Evolutionary conservation across 2,888 invertebrate species (phyloP).

Genomic region (Agonopterix arenella): DNA sequence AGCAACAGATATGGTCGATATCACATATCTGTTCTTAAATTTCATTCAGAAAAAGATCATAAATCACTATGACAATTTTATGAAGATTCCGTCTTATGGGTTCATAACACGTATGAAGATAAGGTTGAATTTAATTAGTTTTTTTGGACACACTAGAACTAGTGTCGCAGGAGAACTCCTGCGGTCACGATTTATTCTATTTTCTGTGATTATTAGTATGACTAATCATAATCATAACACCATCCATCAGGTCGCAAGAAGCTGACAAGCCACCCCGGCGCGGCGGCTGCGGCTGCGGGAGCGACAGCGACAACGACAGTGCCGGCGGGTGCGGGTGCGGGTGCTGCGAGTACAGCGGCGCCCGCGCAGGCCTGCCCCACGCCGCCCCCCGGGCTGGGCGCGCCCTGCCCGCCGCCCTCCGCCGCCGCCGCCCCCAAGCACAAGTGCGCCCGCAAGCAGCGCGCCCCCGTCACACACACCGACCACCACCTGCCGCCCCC

Average conservation of each 20-base stretch:
- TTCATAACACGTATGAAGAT: too few species aligned
- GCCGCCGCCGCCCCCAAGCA: conserved; percentile 47
- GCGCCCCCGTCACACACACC: conserved; percentile 52
- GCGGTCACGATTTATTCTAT: too few species aligned
- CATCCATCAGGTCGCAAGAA: conserved; percentile 22
- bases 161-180: too few species aligned
- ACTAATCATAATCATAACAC: not conserved
- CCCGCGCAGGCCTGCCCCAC: not conserved
- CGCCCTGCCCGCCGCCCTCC: conserved; percentile 12
- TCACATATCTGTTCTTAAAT: too few species aligned
- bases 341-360: conserved; percentile 16
- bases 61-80: too few species aligned
- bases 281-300: conserved; percentile 7
- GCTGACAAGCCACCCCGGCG: conserved; percentile 22
- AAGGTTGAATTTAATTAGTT: too few species aligned
- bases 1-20: too few species aligned
- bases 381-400: conserved; percentile 9
- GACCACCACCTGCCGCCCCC: conserved; percentile 72
- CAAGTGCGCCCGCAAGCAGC: conserved; percentile 67
- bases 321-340: conserved; percentile 8
- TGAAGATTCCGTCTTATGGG: too few species aligned
- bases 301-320: conserved; percentile 25
- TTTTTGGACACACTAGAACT: too few species aligned
- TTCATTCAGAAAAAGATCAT: too few species aligned
- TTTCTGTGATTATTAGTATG: too few species aligned